phyloP scores from a whole-genome alignment of 2,888 invertebrate genomes.

The Chromoteleia sp. region DNA sequence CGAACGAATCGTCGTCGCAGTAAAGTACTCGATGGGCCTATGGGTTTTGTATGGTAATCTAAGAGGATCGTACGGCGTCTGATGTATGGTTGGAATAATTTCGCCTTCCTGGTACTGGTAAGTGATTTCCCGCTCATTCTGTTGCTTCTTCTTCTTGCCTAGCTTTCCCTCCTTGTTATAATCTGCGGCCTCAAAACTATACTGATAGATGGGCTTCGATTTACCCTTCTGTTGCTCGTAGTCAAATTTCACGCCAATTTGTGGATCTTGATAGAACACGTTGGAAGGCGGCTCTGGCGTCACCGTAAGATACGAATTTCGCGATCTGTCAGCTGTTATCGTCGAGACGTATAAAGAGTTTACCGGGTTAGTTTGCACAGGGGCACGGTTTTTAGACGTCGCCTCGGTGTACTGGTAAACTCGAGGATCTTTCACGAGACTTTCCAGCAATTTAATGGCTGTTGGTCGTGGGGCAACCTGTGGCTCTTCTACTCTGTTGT shows the following conservation, averaged over 20 bases:
- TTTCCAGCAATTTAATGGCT: conserved; percentile 77
- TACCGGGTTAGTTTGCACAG: conserved; percentile 29
- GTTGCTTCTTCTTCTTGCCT: conserved; percentile 66
- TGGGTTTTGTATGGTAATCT: conserved; percentile 60
- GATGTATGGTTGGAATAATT: conserved; percentile 64
- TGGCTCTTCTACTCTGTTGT: conserved; percentile 71
- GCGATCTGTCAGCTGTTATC: conserved; percentile 71
- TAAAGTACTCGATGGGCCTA: conserved; percentile 49
- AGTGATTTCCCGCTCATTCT: conserved; percentile 72
- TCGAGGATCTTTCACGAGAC: conserved; percentile 76
- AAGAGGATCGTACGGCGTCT: conserved; percentile 70
- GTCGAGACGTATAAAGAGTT: conserved; percentile 77
- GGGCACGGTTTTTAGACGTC: conserved; percentile 20
- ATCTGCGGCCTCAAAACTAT: conserved; percentile 89
- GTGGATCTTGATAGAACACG: conserved; percentile 72
- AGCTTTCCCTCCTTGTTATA: conserved; percentile 75
- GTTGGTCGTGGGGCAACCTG: conserved; percentile 69
- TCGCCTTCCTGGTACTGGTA: conserved; percentile 76
- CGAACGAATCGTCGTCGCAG: conserved; percentile 79
- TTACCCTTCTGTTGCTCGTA: conserved; percentile 76
- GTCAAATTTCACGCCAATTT: conserved; percentile 55
- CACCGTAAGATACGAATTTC: conserved; percentile 74
- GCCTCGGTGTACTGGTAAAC: conserved; percentile 75
- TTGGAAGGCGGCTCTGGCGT: conserved; percentile 51
- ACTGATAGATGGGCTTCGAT: conserved; percentile 89